Evolutionary conservation across 92 coral and sea anemone genomes (phyloP), one percentile per base, ranked within the genome.

Genomic region (Parazoanthus swiftii): DNA sequence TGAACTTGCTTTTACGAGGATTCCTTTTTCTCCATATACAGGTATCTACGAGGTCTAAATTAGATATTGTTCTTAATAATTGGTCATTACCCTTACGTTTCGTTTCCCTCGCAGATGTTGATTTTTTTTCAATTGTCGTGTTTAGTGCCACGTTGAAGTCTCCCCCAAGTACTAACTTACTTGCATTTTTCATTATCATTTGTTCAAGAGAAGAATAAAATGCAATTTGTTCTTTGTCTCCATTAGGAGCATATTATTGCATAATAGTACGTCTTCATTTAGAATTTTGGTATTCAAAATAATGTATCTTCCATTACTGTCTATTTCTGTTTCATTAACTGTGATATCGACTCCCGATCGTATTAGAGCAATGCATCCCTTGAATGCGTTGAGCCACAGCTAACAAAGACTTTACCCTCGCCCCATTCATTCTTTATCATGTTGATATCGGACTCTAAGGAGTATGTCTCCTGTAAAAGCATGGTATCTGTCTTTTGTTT

Each of bases 351-450:
- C 33, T 29, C 33, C 33, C 33, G 33, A 29, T 66, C 72, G 72
- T 66, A 59, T 59, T 59, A 59, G 2, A 59, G 25, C 72, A 66
- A 21, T 66, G 25, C 72, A 66, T 66, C 72, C 29, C 72, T 20
- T 3, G 72, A 66, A 66, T 66, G 72, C n/a, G 72, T 14, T 18
- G 72, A 66, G 4, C 72, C 72, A 23, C 72, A 66, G 72, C 72
- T 66, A 8, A 66, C 72, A 66, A 66, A 66, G 6, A 18, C 20
- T 5, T 14, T 23, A 26, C 73, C 66, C 74, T 76, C 82, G 7
- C 89, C 89, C 89, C 74, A 86, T 85, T 85, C 88, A 74, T 79
- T 79, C 66, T 33, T 44, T 58, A 75, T 80, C 70, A 78, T 77
- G 10, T 48, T 80, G 26, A 25, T 63, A 7, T 58, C 66, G 18